Evolutionary conservation across 2,797 vertebrate species (phyloP), one percentile per base, ranked within the genome.

Genomic region (Pitangus sulphuratus): DNA sequence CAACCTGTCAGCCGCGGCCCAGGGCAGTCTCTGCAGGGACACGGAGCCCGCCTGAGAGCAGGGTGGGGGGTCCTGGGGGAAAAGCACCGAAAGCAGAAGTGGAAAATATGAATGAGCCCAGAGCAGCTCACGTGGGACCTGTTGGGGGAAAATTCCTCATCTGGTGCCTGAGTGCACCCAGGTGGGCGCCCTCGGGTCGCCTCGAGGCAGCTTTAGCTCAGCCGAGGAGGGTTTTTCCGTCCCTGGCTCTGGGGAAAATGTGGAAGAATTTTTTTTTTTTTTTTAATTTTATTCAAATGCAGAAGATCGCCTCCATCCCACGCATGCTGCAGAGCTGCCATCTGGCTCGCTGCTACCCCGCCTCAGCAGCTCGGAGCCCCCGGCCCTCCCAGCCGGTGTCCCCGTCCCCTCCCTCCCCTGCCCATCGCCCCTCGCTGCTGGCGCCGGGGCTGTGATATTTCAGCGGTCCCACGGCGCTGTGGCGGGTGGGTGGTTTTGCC

Each of bases 271-370:
- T 44, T 15, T 30, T 33, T 50, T 56, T 61, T 50, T 16, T 48
- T 18, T 45, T 54, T 12, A 7, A 6, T 40, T 54, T 28, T 37
- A 56, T 70, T 51, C 51, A 64, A 26, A 64, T 57, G 57, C 65
- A 89, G 57, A 50, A 89, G 12, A 57, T 78, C 72, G 25, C 72
- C 65, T 58, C 44, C 87, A 18, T 78, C 87, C 80, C 80, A 84
- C 80, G 51, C 87, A 26, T 12, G 24, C 65, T 5, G 69, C 37
- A 6, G 37, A 64, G 72, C 65, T 77, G 71, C 80, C 79, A 84
- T 71, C 87, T 71, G 72, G 24, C 50, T 83, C 42, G 2, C 62
- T 16, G 70, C 21, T 47, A 2, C n/a, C 15, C 7, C 25, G 1
- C 69, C 53, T 24, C 54, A n/a, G 78, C 70, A 61, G 42, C 72